Conservation (phyloP, 1,140 invertebrate genomes). For the Monochamus saltuarius region DNA sequence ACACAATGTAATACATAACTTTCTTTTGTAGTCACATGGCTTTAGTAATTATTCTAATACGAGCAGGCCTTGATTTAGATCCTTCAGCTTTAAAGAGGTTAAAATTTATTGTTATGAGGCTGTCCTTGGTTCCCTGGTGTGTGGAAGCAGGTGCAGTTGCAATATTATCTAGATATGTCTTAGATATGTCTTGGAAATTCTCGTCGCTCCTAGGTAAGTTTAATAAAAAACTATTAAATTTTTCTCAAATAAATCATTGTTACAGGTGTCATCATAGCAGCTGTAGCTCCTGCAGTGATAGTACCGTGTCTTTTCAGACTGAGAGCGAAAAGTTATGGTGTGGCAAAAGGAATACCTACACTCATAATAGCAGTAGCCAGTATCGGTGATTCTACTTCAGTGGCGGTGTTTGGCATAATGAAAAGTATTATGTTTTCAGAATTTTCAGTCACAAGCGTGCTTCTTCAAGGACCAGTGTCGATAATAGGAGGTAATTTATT, state of each 20-base stretch:
- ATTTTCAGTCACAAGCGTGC: conserved; percentile 66
- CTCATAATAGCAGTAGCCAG: conserved; percentile 86
- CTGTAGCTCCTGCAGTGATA: conserved; percentile 94
- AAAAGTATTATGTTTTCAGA: conserved; percentile 80
- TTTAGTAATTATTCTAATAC: conserved; percentile 86
- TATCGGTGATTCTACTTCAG: conserved; percentile 82
- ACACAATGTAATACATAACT: not conserved
- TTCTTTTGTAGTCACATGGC: conserved; percentile 76
- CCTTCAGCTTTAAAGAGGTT: conserved; percentile 79
- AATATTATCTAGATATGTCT: conserved; percentile 69
- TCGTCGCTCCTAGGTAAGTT: conserved; percentile 67
- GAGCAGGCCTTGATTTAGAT: conserved; percentile 92
- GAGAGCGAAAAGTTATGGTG: conserved; percentile 79
- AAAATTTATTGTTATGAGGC: conserved; percentile 73
- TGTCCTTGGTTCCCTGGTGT: conserved; percentile 83
- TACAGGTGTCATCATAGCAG: conserved; percentile 79
- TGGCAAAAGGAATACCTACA: conserved; percentile 93
- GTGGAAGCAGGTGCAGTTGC: conserved; percentile 73
- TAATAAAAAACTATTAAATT: no score
- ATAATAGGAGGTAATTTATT: conserved; percentile 62
- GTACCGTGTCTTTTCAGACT: conserved; percentile 87
- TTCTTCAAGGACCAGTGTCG: conserved; percentile 74
- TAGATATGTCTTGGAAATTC: conserved; percentile 87
- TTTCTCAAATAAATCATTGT: no score
- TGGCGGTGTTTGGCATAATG: conserved; percentile 87